phyloP scores from a whole-genome alignment of 92 coral and sea anemone genomes.

The Scolanthus callimorphus region DNA sequence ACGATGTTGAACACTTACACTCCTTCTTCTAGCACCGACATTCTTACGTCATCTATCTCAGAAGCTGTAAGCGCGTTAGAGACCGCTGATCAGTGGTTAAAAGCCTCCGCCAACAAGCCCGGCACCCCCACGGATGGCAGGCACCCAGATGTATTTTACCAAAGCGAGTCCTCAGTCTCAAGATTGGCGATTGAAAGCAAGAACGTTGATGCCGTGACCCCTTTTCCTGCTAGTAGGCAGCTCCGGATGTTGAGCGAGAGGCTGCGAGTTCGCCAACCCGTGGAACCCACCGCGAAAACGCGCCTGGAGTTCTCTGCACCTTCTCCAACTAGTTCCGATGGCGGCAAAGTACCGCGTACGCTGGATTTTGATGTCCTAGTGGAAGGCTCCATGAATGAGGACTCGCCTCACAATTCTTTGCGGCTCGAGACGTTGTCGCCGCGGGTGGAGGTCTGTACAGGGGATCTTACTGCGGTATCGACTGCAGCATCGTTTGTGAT shows the following conservation, averaged over 20 bases:
- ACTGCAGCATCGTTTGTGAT: conserved; percentile 25
- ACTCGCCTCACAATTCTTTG: conserved; percentile 69
- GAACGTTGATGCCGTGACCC: conserved; percentile 45
- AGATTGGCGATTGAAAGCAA: conserved; percentile 8
- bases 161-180: conserved; percentile 8
- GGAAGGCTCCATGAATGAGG: conserved; percentile 43
- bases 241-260: conserved; percentile 72
- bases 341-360: conserved; percentile 58
- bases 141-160: conserved; percentile 29
- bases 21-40: conserved; percentile 5
- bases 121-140: conserved; percentile 4
- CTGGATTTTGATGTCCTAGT: conserved; percentile 72
- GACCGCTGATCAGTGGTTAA: conserved; percentile 34
- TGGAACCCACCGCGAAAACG: conserved; percentile 1
- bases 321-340: conserved; percentile 83
- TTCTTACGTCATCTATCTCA: conserved; percentile 15
- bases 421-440: conserved; percentile 58
- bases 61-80: conserved; percentile 35
- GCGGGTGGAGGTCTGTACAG: conserved; percentile 9
- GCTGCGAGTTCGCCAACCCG: conserved; percentile 42
- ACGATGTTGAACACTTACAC: conserved; percentile 6
- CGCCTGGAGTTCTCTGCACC: conserved; percentile 22
- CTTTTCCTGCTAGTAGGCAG: conserved; percentile 80
- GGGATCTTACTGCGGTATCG: conserved; percentile 6
- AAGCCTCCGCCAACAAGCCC: conserved; percentile 19